phyloP scores from a whole-genome alignment of 1,140 invertebrate genomes.

The Oryctes rhinoceros region DNA sequence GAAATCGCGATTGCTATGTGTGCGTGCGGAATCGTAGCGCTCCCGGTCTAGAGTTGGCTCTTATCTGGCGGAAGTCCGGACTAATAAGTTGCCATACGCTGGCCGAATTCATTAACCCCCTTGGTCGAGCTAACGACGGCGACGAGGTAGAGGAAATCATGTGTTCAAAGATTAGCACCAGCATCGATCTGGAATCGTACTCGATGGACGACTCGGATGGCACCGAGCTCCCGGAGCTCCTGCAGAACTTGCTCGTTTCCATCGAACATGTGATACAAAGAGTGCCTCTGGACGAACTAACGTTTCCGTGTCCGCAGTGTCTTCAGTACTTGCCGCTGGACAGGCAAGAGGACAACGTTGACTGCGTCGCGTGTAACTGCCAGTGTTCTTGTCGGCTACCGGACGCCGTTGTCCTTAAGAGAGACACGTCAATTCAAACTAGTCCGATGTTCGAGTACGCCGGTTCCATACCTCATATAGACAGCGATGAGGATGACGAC shows the following conservation, averaged over 20 bases:
- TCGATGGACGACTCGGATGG: slow-evolving; percentile 55
- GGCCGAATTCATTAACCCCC: slow-evolving; percentile 55
- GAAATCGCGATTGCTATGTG: slow-evolving; percentile 59
- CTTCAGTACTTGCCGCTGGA: slow-evolving; percentile 62
- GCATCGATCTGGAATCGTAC: slow-evolving; percentile 55
- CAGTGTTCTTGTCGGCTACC: slow-evolving; percentile 50
- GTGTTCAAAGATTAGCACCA: slow-evolving; percentile 55
- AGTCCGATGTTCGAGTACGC: slow-evolving; percentile 71
- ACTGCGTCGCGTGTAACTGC: slow-evolving; percentile 59
- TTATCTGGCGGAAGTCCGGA: slow-evolving; percentile 56
- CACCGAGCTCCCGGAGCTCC: slow-evolving; percentile 67
- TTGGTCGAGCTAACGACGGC: slow-evolving; percentile 19
- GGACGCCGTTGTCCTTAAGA: slow-evolving; percentile 53
- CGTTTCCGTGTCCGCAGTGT: slow-evolving; percentile 68
- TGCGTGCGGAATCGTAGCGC: slow-evolving; percentile 49
- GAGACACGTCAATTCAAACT: slow-evolving; percentile 62
- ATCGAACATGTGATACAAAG: slow-evolving; percentile 74
- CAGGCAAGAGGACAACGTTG: slow-evolving; percentile 49
- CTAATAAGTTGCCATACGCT: slow-evolving; percentile 55
- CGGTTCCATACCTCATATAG: slow-evolving; percentile 75
- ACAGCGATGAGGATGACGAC: slow-evolving; percentile 75
- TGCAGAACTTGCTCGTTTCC: slow-evolving; percentile 70
- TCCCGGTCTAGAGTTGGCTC: slow-evolving; percentile 56
- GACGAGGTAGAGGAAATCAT: slow-evolving; percentile 55
- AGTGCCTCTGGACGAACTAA: slow-evolving; percentile 71